phyloP scores from a whole-genome alignment of 2,113 vertebrate genomes.

The Athene cunicularia region DNA sequence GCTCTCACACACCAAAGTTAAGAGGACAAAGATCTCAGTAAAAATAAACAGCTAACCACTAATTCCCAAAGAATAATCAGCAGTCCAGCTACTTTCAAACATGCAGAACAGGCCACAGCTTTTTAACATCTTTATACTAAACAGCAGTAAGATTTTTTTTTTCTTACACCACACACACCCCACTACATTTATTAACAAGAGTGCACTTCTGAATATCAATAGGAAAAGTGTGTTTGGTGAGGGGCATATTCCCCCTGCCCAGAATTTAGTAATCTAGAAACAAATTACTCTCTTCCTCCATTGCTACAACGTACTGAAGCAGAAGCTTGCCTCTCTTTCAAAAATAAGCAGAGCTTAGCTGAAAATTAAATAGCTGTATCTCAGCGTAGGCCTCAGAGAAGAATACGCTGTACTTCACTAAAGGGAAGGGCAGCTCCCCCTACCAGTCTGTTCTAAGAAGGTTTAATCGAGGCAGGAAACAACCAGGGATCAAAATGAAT shows the following conservation, averaged over 20 bases:
- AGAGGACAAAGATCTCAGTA: neutral
- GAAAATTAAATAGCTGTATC: conserved; percentile 53
- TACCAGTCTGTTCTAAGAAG: conserved; percentile 61
- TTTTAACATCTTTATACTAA: neutral
- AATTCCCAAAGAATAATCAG: neutral
- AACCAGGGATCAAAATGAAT: conserved; percentile 16
- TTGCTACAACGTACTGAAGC: neutral
- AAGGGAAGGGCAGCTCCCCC: conserved; percentile 65
- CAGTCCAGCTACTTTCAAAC: neutral
- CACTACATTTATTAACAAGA: neutral
- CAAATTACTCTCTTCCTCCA: neutral
- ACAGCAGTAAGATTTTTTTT: neutral
- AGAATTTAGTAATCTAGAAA: conserved; percentile 24
- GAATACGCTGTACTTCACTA: conserved; percentile 35
- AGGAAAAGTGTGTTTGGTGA: neutral
- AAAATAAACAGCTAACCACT: neutral
- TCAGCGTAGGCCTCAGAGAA: conserved; percentile 49
- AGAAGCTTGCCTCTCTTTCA: neutral
- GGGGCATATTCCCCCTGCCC: neutral
- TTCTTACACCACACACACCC: too few species aligned
- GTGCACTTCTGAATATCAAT: neutral
- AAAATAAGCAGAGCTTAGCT: conserved; percentile 33
- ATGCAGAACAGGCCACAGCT: neutral
- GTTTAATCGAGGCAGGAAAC: conserved; percentile 37
- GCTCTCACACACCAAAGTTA: accelerated